Evolutionary conservation across 2,797 vertebrate genomes (phyloP), one percentile per base, ranked within the genome.

Genomic region (Tarsius wallacei): DNA sequence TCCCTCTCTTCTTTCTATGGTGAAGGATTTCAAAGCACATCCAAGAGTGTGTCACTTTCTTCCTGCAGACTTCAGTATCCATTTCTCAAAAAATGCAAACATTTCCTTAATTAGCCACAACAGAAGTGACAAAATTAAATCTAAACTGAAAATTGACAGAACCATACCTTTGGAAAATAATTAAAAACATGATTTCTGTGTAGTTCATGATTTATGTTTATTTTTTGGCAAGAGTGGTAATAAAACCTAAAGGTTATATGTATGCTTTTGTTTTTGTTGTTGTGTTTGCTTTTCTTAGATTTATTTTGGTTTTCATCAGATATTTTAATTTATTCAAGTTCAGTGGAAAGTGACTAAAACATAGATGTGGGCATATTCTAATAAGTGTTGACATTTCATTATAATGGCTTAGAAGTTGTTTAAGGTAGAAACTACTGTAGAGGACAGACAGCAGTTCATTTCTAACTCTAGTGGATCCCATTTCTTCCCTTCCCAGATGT

Each of bases 271-370:
- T 42, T 42, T 42, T 42, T 42, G 42, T 63, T 21, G 1, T 93
- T 55, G 17, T 57, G 28, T 64, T 80, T 59, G 10, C 7, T 63
- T 85, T 64, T n/a, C 47, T 59, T 71, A n/a, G 51, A 11, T 49
- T 70, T 42, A 77, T 78, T 90, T 80, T 73, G 85, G 81, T 85
- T 96, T 70, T 76, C 28, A 64, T 78, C 53, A 31, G 51, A 26
- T 76, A 47, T 33, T 81, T 81, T 36, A 94, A 31, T 63, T 36
- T 28, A 51, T 24, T 76, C 12, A 70, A 70, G 17, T 76, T 81
- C 15, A 22, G 4, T 76, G n/a, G 31, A 42, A 12, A 71, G 68
- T 81, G 55, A 85, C 55, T 28, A 10, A 66, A 74, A 22, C 16
- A 63, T n/a, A n/a, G 59, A 36, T 28, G 8, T 64, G 16, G 12